These are phyloP conservation scores for Odontocolon sp. DNA, from an alignment of 2,888 invertebrate species.

Conservation along the genomic window DNA sequence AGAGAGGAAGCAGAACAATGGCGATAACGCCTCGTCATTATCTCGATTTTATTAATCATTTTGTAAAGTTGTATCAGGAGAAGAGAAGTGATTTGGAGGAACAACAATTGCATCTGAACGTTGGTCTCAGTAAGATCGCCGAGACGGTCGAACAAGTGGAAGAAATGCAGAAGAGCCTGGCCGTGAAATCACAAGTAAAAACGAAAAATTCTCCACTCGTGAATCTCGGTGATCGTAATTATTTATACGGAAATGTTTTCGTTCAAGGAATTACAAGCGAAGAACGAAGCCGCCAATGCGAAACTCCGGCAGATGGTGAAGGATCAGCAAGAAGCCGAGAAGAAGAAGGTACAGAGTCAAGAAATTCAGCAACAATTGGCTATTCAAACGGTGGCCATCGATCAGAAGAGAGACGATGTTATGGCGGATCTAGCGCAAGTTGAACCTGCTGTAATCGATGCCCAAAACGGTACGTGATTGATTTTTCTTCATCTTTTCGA, in stretches of 20 bases:
- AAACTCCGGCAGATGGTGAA: conserved; percentile 99
- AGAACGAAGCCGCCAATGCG: conserved; percentile 99
- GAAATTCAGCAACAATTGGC: conserved; percentile 93
- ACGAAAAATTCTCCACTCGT: neutral
- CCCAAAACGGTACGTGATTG: conserved; percentile 91
- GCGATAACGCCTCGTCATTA: conserved; percentile 99
- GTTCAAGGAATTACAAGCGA: conserved; percentile 91
- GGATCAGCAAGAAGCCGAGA: conserved; percentile 99
- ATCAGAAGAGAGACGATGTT: conserved; percentile 95
- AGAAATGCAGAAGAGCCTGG: conserved; percentile 99
- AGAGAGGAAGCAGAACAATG: conserved; percentile 97
- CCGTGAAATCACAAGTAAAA: conserved; percentile 93
- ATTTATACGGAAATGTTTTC: neutral
- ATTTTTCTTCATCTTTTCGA: neutral
- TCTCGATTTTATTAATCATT: conserved; percentile 99
- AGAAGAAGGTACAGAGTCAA: conserved; percentile 98
- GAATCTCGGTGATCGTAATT: neutral
- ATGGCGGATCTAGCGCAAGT: conserved; percentile 98
- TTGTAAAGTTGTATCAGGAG: conserved; percentile 98
- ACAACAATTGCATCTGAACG: conserved; percentile 98
- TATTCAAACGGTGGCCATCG: conserved; percentile 96
- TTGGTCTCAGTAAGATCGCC: conserved; percentile 98
- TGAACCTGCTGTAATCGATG: conserved; percentile 99
- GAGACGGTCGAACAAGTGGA: conserved; percentile 99
- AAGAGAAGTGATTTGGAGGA: conserved; percentile 99